These are phyloP conservation scores for Ciconia stormi DNA, from an alignment of 2,113 vertebrate genomes.

Conservation along the genomic window DNA sequence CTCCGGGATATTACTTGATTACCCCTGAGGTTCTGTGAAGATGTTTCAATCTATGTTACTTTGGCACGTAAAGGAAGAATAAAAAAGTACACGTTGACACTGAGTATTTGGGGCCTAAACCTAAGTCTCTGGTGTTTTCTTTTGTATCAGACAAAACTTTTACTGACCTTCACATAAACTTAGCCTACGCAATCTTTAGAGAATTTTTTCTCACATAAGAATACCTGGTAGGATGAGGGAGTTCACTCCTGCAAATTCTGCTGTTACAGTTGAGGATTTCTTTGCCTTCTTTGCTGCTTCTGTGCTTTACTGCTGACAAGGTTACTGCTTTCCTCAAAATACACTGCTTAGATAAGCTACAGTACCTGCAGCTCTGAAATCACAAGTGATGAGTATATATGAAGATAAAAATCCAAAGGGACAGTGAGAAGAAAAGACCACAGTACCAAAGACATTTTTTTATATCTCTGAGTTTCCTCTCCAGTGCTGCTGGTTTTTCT, in stretches of 20 bases:
- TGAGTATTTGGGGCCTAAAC: neutral
- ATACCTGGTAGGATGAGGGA: neutral
- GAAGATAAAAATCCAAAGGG: neutral
- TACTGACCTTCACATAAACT: neutral
- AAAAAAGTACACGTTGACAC: neutral
- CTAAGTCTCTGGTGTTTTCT: neutral
- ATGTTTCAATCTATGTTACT: neutral
- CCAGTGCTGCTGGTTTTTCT: neutral
- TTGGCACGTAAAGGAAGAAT: neutral
- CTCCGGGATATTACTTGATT: neutral
- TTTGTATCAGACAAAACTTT: neutral
- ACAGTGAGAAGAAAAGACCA: neutral
- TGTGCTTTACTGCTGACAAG: neutral
- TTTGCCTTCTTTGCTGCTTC: neutral
- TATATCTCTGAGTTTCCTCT: neutral
- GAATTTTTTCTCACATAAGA: neutral
- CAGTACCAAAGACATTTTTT: neutral
- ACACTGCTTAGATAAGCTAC: neutral
- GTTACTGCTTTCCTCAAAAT: neutral
- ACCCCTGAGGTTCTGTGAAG: neutral
- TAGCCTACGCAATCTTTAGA: neutral
- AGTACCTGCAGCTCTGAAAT: neutral
- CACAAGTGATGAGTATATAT: neutral
- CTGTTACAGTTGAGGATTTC: neutral
- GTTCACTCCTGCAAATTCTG: neutral